phyloP scores from a whole-genome alignment of 2,797 vertebrate species.

The Epinephelus awoara region DNA sequence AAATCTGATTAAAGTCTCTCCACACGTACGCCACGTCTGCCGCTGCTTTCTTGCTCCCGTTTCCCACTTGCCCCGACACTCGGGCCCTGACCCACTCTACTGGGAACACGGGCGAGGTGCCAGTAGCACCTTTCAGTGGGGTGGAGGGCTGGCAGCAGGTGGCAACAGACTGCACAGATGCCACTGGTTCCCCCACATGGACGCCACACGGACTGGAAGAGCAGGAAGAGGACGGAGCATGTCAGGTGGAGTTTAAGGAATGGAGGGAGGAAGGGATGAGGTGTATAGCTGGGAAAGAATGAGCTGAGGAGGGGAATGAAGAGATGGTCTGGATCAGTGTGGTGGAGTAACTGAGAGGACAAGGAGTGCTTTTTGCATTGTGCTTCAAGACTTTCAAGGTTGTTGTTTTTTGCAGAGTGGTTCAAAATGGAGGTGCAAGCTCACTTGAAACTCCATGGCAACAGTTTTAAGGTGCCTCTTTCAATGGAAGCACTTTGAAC shows the following conservation, averaged over 20 bases:
- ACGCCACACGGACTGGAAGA: conserved; percentile 21
- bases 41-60: conserved; percentile 23
- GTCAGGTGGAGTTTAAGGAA: neutral
- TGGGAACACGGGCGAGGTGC: conserved; percentile 14
- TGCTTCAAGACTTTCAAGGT: neutral
- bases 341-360: neutral
- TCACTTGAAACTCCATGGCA: neutral
- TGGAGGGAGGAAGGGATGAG: neutral
- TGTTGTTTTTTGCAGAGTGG: neutral
- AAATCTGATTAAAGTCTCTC: conserved; percentile 45
- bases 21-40: conserved; percentile 13
- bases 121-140: conserved; percentile 51
- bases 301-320: neutral
- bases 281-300: neutral
- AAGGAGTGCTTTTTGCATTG: neutral
- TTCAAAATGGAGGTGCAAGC: neutral
- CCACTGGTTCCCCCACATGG: conserved; percentile 35
- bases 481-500: conserved; percentile 6
- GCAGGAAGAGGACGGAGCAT: neutral
- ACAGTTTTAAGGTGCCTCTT: neutral
- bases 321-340: neutral
- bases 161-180: conserved; percentile 70
- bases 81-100: conserved; percentile 30
- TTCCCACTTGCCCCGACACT: conserved; percentile 31
- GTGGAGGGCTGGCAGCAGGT: conserved; percentile 64